These are phyloP conservation scores for Perca flavescens DNA, from an alignment of 2,113 vertebrate species.

Conservation along the genomic window DNA sequence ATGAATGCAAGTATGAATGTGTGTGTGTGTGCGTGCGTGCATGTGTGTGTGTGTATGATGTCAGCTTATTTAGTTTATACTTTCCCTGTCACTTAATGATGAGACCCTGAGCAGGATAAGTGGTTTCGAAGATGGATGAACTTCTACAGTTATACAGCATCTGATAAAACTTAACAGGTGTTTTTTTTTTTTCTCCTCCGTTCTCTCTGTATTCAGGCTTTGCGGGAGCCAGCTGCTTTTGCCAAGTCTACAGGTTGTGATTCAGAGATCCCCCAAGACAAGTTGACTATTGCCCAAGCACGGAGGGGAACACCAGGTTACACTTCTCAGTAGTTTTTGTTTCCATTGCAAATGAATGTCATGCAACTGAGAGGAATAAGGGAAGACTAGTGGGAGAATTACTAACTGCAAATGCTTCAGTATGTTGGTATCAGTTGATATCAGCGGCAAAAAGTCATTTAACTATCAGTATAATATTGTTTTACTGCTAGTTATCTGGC, in stretches of 20 bases:
- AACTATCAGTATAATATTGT: background rate
- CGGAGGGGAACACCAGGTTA: conserved; percentile 92
- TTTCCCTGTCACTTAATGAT: background rate
- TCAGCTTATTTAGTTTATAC: background rate
- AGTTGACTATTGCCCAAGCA: conserved; percentile 90
- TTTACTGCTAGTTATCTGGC: conserved; percentile 22
- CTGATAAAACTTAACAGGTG: background rate
- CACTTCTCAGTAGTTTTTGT: conserved; percentile 21
- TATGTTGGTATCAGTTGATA: conserved; percentile 3
- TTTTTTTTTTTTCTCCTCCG: background rate
- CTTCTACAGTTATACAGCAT: background rate
- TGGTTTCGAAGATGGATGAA: background rate
- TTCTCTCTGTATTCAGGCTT: conserved; percentile 82
- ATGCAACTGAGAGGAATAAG: background rate
- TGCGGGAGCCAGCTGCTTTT: conserved; percentile 89
- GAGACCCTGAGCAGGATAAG: background rate
- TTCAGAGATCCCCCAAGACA: conserved; percentile 88
- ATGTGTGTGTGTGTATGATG: background rate
- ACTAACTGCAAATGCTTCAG: background rate
- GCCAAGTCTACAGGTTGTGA: conserved; percentile 89
- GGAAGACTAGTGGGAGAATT: background rate
- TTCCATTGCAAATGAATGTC: background rate
- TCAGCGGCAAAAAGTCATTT: conserved; percentile 3
- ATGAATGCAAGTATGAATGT: background rate
- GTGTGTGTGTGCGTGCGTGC: too few relatives aligned